Percentiles rank a stretch among this genome's conserved stretches.
These are phyloP conservation scores for Hydrotaea cyrtoneurina DNA, from an alignment of 2,888 invertebrate species.

Conservation along the genomic window DNA sequence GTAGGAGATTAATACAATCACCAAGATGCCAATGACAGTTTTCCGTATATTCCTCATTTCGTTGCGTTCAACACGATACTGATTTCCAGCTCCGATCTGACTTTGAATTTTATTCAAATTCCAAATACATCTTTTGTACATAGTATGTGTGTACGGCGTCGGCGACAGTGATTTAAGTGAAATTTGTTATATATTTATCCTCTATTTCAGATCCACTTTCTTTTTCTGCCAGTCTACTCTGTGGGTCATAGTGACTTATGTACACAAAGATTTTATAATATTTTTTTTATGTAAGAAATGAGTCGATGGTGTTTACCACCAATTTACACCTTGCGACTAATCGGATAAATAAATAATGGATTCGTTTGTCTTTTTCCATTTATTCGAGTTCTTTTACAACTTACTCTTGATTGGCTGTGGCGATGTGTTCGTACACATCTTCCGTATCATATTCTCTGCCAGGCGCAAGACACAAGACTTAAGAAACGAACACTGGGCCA, in stretches of 20 bases:
- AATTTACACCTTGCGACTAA: constrained; percentile 76
- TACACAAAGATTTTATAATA: constrained; percentile 45
- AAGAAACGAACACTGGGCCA: too few species aligned
- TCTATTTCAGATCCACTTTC: constrained; percentile 59
- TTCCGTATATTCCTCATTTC: constrained; percentile 53
- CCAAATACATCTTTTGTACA: not conserved
- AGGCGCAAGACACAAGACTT: not conserved
- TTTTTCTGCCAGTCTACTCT: constrained; percentile 43
- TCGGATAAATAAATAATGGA: constrained; percentile 74
- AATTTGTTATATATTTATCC: constrained; percentile 38
- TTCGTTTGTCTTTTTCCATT: constrained; percentile 69
- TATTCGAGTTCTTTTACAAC: constrained; percentile 29
- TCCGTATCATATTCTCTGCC: too few species aligned
- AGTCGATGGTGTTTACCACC: constrained; percentile 42
- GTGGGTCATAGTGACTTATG: constrained; percentile 2
- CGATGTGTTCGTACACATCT: not conserved
- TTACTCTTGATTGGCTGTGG: constrained; percentile 1
- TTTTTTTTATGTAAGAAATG: constrained; percentile 29
- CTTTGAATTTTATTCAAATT: constrained; percentile 49
- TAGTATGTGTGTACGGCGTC: not conserved
- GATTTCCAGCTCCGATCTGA: constrained; percentile 22
- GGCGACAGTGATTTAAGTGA: constrained; percentile 21
- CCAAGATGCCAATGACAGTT: constrained; percentile 6
- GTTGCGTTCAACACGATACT: constrained; percentile 46
- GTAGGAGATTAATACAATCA: constrained; percentile 10